Evolutionary conservation across 2,888 invertebrate genomes (phyloP).

Genomic region (Hirtodrosophila confusa): DNA sequence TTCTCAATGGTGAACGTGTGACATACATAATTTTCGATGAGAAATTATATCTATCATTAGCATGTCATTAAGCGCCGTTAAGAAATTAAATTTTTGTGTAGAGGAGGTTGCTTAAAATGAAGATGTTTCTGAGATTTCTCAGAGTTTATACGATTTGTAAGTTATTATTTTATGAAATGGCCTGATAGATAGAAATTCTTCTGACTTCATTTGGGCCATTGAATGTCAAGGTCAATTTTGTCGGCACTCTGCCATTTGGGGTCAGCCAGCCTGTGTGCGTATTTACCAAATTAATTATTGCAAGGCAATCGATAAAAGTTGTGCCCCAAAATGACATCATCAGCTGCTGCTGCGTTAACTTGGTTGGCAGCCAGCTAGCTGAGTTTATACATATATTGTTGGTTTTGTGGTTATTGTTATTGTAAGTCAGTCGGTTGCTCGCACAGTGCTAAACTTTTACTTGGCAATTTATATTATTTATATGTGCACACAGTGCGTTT

Average conservation of each 20-base stretch:
- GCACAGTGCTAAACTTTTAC: conserved; percentile 48
- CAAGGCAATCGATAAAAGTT: conserved; percentile 62
- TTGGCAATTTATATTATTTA: conserved; percentile 68
- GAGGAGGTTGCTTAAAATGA: no score
- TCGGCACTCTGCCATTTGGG: conserved; percentile 31
- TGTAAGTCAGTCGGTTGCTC: conserved; percentile 48
- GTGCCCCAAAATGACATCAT: conserved; percentile 66
- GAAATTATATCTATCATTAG: not conserved
- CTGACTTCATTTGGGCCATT: conserved; percentile 12
- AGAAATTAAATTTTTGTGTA: no score
- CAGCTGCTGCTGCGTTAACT: conserved; percentile 36
- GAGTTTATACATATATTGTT: not conserved
- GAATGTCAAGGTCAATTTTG: conserved; percentile 69
- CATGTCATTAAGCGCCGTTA: not conserved
- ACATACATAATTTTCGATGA: conserved; percentile 14
- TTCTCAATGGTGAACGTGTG: not conserved
- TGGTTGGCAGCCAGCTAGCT: conserved; percentile 30
- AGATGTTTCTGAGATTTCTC: not conserved
- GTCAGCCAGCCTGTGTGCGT: conserved; percentile 16
- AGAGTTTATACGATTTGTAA: not conserved
- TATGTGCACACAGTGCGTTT: conserved; percentile 66
- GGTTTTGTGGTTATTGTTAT: conserved; percentile 18
- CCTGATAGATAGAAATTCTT: no score
- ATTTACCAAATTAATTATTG: conserved; percentile 71
- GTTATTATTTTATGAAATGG: not conserved